Conservation (phyloP, 2,113 vertebrate species). For the Arenaria interpres region DNA sequence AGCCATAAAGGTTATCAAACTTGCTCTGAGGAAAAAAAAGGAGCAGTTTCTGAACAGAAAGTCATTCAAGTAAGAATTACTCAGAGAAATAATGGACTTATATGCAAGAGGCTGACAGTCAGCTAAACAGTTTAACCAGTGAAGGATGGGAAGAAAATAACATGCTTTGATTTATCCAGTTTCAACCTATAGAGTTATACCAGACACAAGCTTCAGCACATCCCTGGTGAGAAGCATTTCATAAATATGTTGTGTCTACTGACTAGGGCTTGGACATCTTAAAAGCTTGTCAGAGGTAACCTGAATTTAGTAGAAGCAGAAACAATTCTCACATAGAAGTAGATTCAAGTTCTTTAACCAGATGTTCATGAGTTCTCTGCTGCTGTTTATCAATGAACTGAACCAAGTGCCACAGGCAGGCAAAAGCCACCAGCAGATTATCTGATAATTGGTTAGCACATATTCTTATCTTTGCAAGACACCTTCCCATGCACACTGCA, state of each 20-base stretch:
- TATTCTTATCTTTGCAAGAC: background rate
- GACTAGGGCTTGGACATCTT: background rate
- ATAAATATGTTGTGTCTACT: background rate
- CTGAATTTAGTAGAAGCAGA: background rate
- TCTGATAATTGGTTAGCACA: background rate
- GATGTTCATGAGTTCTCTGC: background rate
- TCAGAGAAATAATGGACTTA: background rate
- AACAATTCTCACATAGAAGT: background rate
- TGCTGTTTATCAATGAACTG: background rate
- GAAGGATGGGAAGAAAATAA: background rate
- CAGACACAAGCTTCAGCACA: background rate
- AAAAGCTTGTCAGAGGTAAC: background rate
- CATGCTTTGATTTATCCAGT: background rate
- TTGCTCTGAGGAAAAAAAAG: conserved; percentile 84
- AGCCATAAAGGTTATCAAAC: conserved; percentile 98
- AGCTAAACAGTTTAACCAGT: background rate
- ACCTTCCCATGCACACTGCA: background rate
- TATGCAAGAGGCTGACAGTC: background rate
- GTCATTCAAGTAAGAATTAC: background rate
- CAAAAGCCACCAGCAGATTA: background rate
- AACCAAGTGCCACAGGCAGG: background rate
- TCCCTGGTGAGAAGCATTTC: background rate
- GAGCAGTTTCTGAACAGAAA: background rate
- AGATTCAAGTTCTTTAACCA: background rate
- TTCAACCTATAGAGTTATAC: background rate